Percentiles rank a stretch among this genome's conserved stretches.
Conservation (phyloP, 2,797 vertebrate species). For the Pseudomugil gertrudae region DNA sequence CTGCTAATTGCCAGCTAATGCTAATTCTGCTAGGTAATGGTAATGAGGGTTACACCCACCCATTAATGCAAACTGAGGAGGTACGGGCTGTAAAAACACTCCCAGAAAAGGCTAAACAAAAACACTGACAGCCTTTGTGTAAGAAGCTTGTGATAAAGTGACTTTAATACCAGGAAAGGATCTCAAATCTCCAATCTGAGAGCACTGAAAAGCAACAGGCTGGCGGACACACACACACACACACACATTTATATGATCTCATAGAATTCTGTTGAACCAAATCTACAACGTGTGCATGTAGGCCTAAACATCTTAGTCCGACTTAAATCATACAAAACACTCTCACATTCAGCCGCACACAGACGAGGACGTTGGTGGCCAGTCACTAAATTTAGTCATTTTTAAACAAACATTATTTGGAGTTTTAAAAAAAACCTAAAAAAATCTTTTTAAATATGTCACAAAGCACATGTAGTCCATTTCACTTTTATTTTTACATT, state of each 20-base stretch:
- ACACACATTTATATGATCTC: not conserved
- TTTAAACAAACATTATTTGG: no score
- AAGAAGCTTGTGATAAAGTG: not conserved
- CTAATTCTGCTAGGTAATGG: constrained; percentile 41
- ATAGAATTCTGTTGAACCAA: not conserved
- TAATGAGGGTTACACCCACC: constrained; percentile 33
- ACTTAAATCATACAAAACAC: not conserved
- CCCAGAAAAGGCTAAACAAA: not conserved
- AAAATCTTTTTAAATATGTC: no score
- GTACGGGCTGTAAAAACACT: constrained; percentile 13
- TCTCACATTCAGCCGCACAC: not conserved
- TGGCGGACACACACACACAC: no score
- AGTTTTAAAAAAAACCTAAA: no score
- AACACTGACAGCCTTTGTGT: not conserved
- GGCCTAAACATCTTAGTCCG: not conserved
- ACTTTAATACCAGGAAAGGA: not conserved
- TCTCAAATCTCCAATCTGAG: not conserved
- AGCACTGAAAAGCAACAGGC: not conserved
- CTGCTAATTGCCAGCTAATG: constrained; percentile 40
- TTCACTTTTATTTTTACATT: no score
- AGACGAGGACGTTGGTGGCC: not conserved
- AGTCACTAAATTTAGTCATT: no score
- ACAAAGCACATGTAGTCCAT: no score
- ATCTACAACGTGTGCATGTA: not conserved
- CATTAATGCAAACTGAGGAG: constrained; percentile 32